Percentiles rank a stretch among this genome's conserved stretches.
Conservation (phyloP, 2,113 vertebrate species). For the Penelope pileata region DNA sequence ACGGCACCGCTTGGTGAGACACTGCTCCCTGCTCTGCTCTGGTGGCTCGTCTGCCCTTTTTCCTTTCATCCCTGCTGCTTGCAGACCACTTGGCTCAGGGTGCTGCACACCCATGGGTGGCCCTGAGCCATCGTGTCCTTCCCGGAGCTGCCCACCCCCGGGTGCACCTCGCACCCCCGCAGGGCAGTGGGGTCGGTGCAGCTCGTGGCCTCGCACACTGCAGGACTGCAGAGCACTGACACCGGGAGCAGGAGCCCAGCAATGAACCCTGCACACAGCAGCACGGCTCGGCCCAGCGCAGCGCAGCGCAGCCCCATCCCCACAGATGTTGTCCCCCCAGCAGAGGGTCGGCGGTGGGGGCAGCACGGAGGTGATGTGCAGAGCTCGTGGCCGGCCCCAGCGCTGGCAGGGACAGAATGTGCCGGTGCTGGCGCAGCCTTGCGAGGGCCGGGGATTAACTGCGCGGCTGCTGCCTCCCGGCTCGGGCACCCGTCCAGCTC, state of each 20-base stretch:
- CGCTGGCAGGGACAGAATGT: constrained; percentile 55
- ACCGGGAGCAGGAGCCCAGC: too few relatives aligned
- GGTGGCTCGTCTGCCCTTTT: neutral
- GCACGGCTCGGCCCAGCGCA: neutral
- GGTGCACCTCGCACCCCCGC: neutral
- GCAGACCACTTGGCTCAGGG: too few relatives aligned
- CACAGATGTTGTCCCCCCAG: neutral
- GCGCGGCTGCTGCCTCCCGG: neutral
- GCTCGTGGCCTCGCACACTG: too few relatives aligned
- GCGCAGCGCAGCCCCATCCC: neutral
- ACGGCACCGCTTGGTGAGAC: neutral
- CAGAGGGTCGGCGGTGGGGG: neutral
- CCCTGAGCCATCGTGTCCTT: too few relatives aligned
- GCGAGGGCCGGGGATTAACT: neutral
- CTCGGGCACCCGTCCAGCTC: constrained; percentile 27
- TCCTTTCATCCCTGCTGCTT: neutral
- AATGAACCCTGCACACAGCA: too few relatives aligned
- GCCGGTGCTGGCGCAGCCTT: neutral
- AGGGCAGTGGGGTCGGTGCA: rapidly evolving
- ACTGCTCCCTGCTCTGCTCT: neutral
- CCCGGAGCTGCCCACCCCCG: neutral
- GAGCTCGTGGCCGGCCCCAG: neutral
- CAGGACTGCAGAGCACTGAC: too few relatives aligned
- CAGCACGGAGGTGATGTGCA: neutral
- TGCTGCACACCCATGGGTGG: too few relatives aligned